Evolutionary conservation across 2,797 vertebrate species (phyloP).

Genomic region (Pseudocheirus occidentalis): DNA sequence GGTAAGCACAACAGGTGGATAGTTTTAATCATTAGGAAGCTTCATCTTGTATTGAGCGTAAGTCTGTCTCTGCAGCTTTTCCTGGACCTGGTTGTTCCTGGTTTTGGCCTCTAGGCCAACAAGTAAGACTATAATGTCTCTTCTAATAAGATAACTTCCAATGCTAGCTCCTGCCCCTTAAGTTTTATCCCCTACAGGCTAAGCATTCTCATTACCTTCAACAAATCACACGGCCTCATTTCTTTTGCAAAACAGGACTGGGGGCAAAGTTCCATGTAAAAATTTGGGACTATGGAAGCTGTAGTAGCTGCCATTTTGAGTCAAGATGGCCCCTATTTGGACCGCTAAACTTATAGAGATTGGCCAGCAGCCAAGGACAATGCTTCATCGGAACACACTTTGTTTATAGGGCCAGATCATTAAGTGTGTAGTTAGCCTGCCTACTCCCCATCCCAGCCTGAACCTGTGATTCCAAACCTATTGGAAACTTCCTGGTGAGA

Average conservation of each 20-base stretch:
- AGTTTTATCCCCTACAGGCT: background rate
- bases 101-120: background rate
- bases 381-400: background rate
- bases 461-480: background rate
- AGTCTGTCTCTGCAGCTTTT: background rate
- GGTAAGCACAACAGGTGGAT: background rate
- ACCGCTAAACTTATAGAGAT: background rate
- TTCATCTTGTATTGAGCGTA: background rate
- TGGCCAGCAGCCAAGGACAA: background rate
- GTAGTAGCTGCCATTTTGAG: background rate
- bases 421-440: background rate
- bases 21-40: background rate
- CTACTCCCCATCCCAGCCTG: background rate
- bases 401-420: background rate
- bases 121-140: background rate
- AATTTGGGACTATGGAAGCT: background rate
- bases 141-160: background rate
- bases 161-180: background rate
- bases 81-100: background rate
- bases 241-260: background rate
- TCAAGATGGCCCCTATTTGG: background rate
- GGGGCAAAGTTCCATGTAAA: background rate
- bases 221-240: background rate
- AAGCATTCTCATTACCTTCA: background rate
- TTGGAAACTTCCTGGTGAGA: too few species aligned